Percentiles rank a stretch among this genome's conserved stretches.
Evolutionary conservation across 2,888 invertebrate species (phyloP).

Genomic region (Pristionchus entomophagus): DNA sequence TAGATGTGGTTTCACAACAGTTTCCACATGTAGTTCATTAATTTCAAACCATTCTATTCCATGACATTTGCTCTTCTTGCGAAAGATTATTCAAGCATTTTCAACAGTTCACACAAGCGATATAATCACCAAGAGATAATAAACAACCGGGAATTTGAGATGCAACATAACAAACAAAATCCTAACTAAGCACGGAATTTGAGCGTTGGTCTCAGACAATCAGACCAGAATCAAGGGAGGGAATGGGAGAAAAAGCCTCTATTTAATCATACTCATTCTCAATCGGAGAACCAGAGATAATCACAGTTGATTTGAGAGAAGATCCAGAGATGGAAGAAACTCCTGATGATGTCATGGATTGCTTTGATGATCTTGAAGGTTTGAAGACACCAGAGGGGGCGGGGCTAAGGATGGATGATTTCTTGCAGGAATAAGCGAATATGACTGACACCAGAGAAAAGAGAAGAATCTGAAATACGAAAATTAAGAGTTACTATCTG

Average conservation of each 20-base stretch:
- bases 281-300: neutral
- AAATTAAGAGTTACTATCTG: no score
- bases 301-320: neutral
- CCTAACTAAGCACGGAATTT: no score
- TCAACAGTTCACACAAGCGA: no score
- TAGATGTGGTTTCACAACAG: no score
- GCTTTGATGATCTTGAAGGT: neutral
- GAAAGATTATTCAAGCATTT: no score
- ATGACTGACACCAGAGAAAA: neutral
- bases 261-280: constrained; percentile 5
- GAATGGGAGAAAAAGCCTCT: neutral
- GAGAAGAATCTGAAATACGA: neutral
- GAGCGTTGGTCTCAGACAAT: no score
- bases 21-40: no score
- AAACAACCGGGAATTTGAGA: no score
- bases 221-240: neutral
- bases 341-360: constrained; percentile 6
- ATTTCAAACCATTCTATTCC: no score
- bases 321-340: constrained; percentile 9
- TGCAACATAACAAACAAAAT: no score
- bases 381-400: neutral
- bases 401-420: neutral
- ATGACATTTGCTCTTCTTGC: no score
- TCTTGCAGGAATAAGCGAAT: neutral
- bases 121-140: no score